Base-by-base conservation (phyloP, 2,113 vertebrate genomes). In the Climacteris rufus region DNA sequence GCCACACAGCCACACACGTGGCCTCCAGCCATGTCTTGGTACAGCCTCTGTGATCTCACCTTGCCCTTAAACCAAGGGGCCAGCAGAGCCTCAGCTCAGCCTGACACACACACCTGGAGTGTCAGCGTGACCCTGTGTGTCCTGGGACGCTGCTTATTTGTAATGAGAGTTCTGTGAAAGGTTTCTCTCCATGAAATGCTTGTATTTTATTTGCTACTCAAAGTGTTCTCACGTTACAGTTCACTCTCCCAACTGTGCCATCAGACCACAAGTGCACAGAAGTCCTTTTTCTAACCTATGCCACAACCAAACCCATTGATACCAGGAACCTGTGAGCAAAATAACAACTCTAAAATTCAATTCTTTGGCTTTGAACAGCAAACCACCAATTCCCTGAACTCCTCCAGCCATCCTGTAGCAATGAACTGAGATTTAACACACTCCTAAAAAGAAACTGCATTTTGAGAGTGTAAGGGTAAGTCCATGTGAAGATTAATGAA, bases 231-330 rank as follows among this genome's bases (percentile, higher is more conserved):
- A 20, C 13, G 24, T 12, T 23, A 42, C 50, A 87, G 40, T 75
- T 94, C 92, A 82, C 91, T 57, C 45, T 70, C 87, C 45, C 79
- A 94, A 6, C 20, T 94, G 63, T 37, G 65, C 40, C 74, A 89
- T 68, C 79, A 94, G 33, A 92, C 6, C 42, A 65, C 19, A 97
- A 53, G 56, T 11, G 14, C 50, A 64, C 18, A 22, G 57, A 84
- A 96, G 27, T 10, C 21, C 53, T 35, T 94, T 94, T 86, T 66
- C 89, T 94, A 53, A 37, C 96, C 91, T 44, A 85, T 25, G 6
- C 28, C 33, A 65, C 57, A 68, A 50, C 56, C 56, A 77, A 69
- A 70, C 27, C 15, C 35, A 57, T 12, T 3, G 1, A 10, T 39
- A 69, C 6, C 53, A 71, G 44, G 11, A 83, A 50, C 2, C 6